Percentiles rank a stretch among this genome's conserved stretches.
These are phyloP conservation scores for Drosophila ambigua DNA, from an alignment of 1,140 invertebrate genomes.

Conservation along the genomic window DNA sequence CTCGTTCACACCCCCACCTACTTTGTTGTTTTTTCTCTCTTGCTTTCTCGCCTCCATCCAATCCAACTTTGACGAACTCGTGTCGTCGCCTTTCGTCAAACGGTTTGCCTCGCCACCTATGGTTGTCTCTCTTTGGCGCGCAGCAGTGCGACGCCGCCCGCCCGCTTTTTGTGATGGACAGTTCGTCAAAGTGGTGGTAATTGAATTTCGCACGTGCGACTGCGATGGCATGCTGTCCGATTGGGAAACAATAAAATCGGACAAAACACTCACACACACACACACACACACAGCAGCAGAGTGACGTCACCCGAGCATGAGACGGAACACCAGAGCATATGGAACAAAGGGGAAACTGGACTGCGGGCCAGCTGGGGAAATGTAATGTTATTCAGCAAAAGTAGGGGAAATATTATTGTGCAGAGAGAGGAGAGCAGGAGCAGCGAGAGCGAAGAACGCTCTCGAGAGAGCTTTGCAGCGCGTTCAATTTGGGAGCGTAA, in stretches of 20 bases:
- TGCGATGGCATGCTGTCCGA: constrained; percentile 56
- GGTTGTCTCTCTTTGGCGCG: constrained; percentile 58
- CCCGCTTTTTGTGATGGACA: constrained; percentile 66
- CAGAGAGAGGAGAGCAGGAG: constrained; percentile 22
- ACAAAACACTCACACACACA: not conserved
- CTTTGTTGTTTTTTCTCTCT: constrained; percentile 44
- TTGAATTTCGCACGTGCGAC: constrained; percentile 65
- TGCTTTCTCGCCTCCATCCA: constrained; percentile 37
- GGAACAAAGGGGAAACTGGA: constrained; percentile 11
- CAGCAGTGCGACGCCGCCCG: constrained; percentile 12
- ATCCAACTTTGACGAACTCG: constrained; percentile 73
- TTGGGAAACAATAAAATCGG: constrained; percentile 70
- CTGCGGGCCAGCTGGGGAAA: constrained; percentile 38
- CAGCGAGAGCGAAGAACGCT: not conserved
- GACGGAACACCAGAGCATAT: not conserved
- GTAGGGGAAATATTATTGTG: constrained; percentile 62
- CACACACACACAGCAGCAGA: constrained; percentile 8
- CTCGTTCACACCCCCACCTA: constrained; percentile 44
- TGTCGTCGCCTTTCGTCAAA: constrained; percentile 78
- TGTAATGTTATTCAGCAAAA: constrained; percentile 57
- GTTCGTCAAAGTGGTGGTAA: constrained; percentile 82
- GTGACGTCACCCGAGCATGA: constrained; percentile 58
- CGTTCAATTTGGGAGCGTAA: too few relatives aligned
- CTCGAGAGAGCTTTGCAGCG: not conserved
- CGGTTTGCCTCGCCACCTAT: constrained; percentile 41